These are phyloP conservation scores for Ophion slaviceki DNA, from an alignment of 2,888 invertebrate genomes.

Conservation along the genomic window DNA sequence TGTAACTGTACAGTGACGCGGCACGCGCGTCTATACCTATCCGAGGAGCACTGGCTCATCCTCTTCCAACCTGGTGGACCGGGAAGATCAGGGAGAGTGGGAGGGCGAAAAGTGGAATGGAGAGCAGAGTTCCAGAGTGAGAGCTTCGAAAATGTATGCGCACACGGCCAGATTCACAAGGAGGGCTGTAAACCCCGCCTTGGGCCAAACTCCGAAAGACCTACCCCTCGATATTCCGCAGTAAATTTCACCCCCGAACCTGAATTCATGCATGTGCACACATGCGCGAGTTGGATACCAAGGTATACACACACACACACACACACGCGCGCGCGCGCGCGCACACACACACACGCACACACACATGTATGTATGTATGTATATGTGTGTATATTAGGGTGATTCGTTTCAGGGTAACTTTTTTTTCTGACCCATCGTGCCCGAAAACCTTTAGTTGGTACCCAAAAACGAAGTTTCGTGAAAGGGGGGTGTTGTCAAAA, in stretches of 20 bases:
- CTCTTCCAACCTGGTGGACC: conserved; percentile 73
- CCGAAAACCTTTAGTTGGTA: too few relatives aligned
- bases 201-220: conserved; percentile 78
- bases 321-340: too few relatives aligned
- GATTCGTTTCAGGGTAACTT: too few relatives aligned
- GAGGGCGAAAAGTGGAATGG: conserved; percentile 50
- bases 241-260: conserved; percentile 11
- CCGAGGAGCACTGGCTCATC: conserved; percentile 31
- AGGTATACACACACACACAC: too few relatives aligned
- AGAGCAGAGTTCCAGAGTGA: conserved; percentile 59
- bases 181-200: conserved; percentile 83
- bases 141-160: conserved; percentile 81
- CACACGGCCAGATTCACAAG: conserved; percentile 83
- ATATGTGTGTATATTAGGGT: too few relatives aligned
- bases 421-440: too few relatives aligned
- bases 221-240: conserved; percentile 62
- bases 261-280: conserved; percentile 15
- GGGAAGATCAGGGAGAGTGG: conserved; percentile 57
- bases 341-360: too few relatives aligned
- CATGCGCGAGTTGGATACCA: neutral
- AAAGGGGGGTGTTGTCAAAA: too few relatives aligned
- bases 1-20: neutral
- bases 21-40: neutral
- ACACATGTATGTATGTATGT: too few relatives aligned
- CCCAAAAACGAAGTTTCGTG: too few relatives aligned